Evolutionary conservation across 1,140 invertebrate genomes (phyloP), one percentile per base, ranked within the genome.

Genomic region (Dendroctonus valens): DNA sequence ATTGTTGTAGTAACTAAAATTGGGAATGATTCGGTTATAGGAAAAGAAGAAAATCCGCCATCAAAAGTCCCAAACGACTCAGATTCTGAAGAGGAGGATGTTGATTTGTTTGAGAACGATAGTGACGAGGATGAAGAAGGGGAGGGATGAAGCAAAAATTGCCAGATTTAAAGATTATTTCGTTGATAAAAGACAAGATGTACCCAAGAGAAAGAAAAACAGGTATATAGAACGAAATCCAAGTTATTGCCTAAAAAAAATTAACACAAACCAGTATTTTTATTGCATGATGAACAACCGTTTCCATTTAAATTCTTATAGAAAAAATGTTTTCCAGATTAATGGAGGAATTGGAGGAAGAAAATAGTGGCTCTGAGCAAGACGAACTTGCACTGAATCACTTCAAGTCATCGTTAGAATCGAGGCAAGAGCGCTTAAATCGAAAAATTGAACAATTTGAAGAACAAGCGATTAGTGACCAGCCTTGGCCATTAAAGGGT

Each of bases 401-500:
- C 26, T 26, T 44, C 59, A 74, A 75, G 79, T 94, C 93, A 5
- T 84, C 85, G 41, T 89, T 89, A 80, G 91, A 96, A 79, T 74
- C 83, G 63, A 79, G 91, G 51, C 89, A 94, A 76, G 84, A 91
- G 67, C 83, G 89, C 63, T 80, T 94, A 7, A 77, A 84, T 44
- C 83, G 86, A 69, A 86, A 85, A 73, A 97, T 98, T 64, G 75
- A 85, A 42, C 81, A 88, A 69, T 79, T 96, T 58, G 95, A 98
- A 82, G 84, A 92, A 50, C 84, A 90, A 74, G 88, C 90, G 6
- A 75, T 96, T 7, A 78, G 81, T 46, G 90, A 94, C 69, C 96
- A 96, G 73, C 86, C 92, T 0, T 99, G 97, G 97, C 92, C 95
- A 77, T 80, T 98, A 49, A 89, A 87, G 73, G 97, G 97, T 58